Conservation (phyloP, 2,113 vertebrate genomes). For the Charina bottae region DNA sequence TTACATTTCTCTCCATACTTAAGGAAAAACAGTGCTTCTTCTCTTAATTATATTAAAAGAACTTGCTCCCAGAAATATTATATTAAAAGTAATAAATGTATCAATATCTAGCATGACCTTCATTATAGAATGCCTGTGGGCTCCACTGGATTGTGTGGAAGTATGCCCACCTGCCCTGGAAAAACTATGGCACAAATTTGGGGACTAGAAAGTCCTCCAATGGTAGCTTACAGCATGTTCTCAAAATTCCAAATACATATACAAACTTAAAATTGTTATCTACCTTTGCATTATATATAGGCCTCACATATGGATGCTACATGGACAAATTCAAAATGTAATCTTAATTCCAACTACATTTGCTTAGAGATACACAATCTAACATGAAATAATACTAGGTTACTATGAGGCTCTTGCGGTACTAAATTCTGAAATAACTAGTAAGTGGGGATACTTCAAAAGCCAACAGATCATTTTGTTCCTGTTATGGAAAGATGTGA, state of each 20-base stretch:
- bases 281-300: background rate
- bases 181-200: background rate
- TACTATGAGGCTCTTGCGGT: background rate
- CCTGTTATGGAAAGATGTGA: constrained; percentile 28
- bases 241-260: background rate
- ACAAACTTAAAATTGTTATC: background rate
- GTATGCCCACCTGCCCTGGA: background rate
- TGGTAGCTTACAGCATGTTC: too few relatives aligned
- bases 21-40: background rate
- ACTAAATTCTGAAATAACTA: background rate
- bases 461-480: constrained; percentile 31
- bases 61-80: background rate
- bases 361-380: background rate
- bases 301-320: background rate
- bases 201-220: background rate
- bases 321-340: background rate
- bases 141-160: background rate
- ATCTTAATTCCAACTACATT: background rate
- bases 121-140: background rate
- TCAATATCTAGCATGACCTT: background rate
- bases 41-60: background rate
- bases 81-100: background rate
- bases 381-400: background rate
- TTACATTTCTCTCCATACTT: background rate
- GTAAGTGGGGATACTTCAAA: constrained; percentile 20